Conservation (phyloP, 2,888 invertebrate species). For the Petrolisthes cinctipes region DNA sequence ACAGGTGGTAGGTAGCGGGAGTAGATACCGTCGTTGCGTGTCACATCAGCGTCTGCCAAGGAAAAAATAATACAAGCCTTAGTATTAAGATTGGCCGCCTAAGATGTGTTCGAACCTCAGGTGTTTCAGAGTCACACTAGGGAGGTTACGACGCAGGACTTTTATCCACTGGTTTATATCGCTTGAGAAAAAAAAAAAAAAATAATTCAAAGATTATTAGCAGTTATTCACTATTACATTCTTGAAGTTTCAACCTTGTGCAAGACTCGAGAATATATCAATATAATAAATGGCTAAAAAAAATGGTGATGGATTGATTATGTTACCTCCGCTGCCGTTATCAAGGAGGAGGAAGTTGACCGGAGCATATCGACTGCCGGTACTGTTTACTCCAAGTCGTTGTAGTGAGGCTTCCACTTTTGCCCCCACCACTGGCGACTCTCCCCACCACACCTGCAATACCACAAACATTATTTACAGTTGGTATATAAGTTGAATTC, state of each 20-base stretch:
- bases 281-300: too few species aligned
- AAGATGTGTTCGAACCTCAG: too few species aligned
- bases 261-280: too few species aligned
- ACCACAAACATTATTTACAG: background rate
- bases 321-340: slow-evolving; percentile 59
- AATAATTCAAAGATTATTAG: too few species aligned
- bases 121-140: too few species aligned
- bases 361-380: slow-evolving; percentile 58
- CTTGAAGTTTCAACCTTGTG: too few species aligned
- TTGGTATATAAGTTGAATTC: background rate
- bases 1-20: slow-evolving; percentile 63
- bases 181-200: too few species aligned
- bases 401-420: slow-evolving; percentile 59
- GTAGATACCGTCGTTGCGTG: slow-evolving; percentile 59
- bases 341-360: slow-evolving; percentile 54
- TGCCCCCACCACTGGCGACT: slow-evolving; percentile 52
- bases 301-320: too few species aligned
- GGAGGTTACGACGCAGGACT: too few species aligned
- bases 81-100: background rate
- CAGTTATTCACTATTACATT: too few species aligned
- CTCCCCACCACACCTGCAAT: background rate
- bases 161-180: too few species aligned
- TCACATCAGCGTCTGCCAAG: slow-evolving; percentile 52
- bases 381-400: slow-evolving; percentile 60
- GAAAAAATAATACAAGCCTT: background rate